Base-by-base conservation (phyloP, 2,888 invertebrate species). In the Callyntrura guangdongensis region DNA sequence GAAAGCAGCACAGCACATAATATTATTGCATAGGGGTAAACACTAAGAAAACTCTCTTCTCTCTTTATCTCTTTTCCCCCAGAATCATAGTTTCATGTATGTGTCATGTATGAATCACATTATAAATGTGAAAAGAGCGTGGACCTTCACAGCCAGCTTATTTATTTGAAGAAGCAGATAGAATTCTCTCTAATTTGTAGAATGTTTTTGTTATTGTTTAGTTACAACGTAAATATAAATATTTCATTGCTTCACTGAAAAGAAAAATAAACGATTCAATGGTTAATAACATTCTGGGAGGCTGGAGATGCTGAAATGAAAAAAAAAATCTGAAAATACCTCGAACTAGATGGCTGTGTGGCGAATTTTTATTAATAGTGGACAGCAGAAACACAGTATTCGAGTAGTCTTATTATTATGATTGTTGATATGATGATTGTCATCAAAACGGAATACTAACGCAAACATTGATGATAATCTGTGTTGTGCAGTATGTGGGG, bases 1-100 rank as follows among this genome's bases (percentile, higher is more conserved):
- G 22, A 72, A 47, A 72, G 77, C 56, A 69, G 22, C 49, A 87
- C 49, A 81, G 47, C 56, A 45, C 87, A 69, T 45, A 36, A 64
- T 81, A 61, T 61, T 81, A 61, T 61, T 61, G 61, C 61, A 61
- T 61, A 59, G n/a, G 25, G 59, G 27, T 79, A 59, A 79, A 20
- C n/a, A 53, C 79, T 17, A 81, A n/a, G 9, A 72, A 64, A 64
- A 64, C 25, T 69, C 20, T n/a, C 67, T 14, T 36, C 36, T 14
- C n/a, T 77, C 20, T 77, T 9, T 64, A 22, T 64, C 11, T 53
- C 53, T 36, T 36, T 36, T 4, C 36, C 36, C 64, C 9, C 36
- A n/a, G 69, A 69, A 45, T 69, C 36, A 69, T 1, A 61, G 14
- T 8, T 47, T 8, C 11, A 47, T 47, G 47, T 47, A 47, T 47